A percentile compares a stretch with the other conserved stretches of the same genome.
Evolutionary conservation across 2,888 invertebrate species (phyloP).

Genomic region (Stenoptilia bipunctidactyla): DNA sequence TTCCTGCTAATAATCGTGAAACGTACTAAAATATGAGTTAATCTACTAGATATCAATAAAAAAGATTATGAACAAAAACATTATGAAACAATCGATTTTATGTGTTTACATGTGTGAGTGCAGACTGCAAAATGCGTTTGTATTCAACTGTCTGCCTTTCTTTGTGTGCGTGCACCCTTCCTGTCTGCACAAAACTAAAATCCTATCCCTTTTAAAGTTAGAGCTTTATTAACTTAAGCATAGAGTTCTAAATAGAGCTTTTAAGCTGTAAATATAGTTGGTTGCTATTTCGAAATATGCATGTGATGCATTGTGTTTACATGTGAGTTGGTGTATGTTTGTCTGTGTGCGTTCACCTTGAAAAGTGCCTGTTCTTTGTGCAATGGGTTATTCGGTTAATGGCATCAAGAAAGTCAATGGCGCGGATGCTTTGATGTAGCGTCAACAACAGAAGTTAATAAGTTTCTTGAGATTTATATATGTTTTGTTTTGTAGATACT

Average conservation of each 20-base stretch:
- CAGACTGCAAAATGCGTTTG: conserved; percentile 45
- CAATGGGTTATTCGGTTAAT: conserved; percentile 73
- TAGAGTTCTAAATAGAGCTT: conserved; percentile 13
- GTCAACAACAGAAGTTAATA: conserved; percentile 28
- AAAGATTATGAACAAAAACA: conserved; percentile 11
- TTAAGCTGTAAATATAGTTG: conserved; percentile 11
- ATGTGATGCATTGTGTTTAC: conserved; percentile 8
- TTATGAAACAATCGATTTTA: background rate
- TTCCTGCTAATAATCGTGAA: too few species aligned
- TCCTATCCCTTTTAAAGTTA: conserved; percentile 7
- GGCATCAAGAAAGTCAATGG: conserved; percentile 69
- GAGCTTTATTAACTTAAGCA: background rate
- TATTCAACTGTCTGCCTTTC: conserved; percentile 29
- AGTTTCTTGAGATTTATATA: background rate
- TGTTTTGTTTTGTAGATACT: too few species aligned
- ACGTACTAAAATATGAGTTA: too few species aligned
- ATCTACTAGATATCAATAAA: conserved; percentile 2
- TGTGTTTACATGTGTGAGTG: conserved; percentile 27
- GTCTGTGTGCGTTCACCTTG: conserved; percentile 66
- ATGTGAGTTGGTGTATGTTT: conserved; percentile 19
- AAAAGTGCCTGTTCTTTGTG: conserved; percentile 68
- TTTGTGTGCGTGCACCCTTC: conserved; percentile 60
- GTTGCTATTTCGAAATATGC: conserved; percentile 48
- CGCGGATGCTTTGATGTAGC: conserved; percentile 50
- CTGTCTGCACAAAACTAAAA: conserved; percentile 31